Percentiles rank a stretch among this genome's conserved stretches.
Evolutionary conservation across 2,113 vertebrate genomes (phyloP).

Genomic region (Procapra przewalskii): DNA sequence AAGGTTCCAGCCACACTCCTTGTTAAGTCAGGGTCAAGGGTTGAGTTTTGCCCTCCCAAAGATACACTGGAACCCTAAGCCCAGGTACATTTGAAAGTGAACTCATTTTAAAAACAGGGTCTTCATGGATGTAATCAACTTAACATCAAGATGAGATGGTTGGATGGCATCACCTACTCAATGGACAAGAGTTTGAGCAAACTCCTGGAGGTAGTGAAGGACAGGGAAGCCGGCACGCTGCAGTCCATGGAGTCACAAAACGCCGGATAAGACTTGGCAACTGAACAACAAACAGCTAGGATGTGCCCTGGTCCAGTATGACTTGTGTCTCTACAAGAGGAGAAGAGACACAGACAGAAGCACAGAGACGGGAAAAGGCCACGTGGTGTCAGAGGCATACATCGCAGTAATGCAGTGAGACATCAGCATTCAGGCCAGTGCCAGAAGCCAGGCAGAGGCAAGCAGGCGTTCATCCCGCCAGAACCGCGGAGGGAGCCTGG

Average conservation of each 20-base stretch:
- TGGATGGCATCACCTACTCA: neutral
- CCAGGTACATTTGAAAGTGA: neutral
- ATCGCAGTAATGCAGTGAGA: accelerated
- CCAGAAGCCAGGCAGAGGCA: neutral
- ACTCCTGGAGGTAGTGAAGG: neutral
- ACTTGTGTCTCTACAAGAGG: neutral
- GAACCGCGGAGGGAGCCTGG: neutral
- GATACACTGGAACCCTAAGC: neutral
- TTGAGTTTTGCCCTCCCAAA: neutral
- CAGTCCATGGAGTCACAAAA: neutral
- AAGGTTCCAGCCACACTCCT: neutral
- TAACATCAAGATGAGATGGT: neutral
- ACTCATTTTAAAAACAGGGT: neutral
- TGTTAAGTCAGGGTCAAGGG: neutral
- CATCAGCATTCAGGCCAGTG: neutral
- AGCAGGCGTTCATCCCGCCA: neutral
- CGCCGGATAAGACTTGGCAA: neutral
- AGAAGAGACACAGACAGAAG: neutral
- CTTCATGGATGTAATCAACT: neutral
- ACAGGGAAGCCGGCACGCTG: neutral
- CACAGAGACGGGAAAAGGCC: neutral
- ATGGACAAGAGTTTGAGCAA: neutral
- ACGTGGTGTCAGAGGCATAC: neutral
- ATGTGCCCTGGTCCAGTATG: neutral
- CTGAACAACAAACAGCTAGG: neutral